A percentile compares a stretch with the other conserved stretches of the same genome.
phyloP scores from a whole-genome alignment of 2,888 invertebrate genomes.

The Nomada lathburiana region DNA sequence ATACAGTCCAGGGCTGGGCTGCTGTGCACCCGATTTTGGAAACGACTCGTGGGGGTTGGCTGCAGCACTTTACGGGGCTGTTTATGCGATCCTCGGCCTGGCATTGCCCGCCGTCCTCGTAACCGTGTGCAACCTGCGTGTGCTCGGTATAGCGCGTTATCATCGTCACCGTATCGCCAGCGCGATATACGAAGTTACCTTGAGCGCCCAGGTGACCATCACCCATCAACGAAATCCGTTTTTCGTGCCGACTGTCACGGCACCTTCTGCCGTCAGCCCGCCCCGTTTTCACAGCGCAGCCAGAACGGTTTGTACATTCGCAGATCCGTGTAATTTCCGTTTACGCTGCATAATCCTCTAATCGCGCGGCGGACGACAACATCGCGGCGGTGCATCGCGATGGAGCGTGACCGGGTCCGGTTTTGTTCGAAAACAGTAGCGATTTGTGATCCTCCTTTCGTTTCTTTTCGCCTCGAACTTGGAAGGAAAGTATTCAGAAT shows the following conservation, averaged over 20 bases:
- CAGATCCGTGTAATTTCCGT: constrained; percentile 4
- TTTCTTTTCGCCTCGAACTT: too few species aligned
- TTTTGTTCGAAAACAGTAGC: too few species aligned
- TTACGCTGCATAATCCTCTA: constrained; percentile 21
- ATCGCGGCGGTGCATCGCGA: too few species aligned
- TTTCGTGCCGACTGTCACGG: constrained; percentile 89
- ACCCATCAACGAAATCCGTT: constrained; percentile 93
- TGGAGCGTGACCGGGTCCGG: too few species aligned
- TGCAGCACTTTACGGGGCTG: constrained; percentile 88
- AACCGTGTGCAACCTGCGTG: constrained; percentile 90
- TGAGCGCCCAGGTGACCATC: constrained; percentile 93
- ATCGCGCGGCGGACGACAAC: not conserved
- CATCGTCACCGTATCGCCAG: constrained; percentile 94
- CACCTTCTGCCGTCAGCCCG: constrained; percentile 85
- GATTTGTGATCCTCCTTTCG: too few species aligned
- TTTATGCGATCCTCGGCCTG: constrained; percentile 88
- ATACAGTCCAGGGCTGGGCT: constrained; percentile 86
- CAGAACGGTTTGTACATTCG: constrained; percentile 75
- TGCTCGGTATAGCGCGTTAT: constrained; percentile 87
- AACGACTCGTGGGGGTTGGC: constrained; percentile 85
- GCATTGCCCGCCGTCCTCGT: constrained; percentile 89
- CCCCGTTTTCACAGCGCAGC: constrained; percentile 82
- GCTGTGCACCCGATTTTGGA: constrained; percentile 89
- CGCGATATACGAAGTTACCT: constrained; percentile 93
- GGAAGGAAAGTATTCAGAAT: too few species aligned